Conservation (phyloP, 1,140 invertebrate genomes). For the Eumeta japonica region DNA sequence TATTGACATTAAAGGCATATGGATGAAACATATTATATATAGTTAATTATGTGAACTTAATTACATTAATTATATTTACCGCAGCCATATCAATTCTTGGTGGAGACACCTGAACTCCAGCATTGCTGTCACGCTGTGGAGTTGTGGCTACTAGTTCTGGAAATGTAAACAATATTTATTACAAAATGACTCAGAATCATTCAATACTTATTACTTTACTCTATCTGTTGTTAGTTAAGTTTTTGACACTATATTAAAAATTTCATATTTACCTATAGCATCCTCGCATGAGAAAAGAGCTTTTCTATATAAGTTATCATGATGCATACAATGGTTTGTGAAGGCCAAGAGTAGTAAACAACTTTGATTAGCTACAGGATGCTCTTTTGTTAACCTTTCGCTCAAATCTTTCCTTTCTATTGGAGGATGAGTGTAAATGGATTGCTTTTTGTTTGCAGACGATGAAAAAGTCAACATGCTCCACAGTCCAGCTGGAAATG, state of each 20-base stretch:
- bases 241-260: too few relatives aligned
- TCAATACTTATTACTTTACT: too few relatives aligned
- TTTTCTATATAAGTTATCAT: constrained; percentile 79
- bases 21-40: too few relatives aligned
- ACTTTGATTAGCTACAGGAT: constrained; percentile 84
- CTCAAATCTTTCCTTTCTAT: constrained; percentile 39
- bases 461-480: constrained; percentile 61
- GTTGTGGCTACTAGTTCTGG: constrained; percentile 30
- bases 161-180: constrained; percentile 10
- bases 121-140: constrained; percentile 26
- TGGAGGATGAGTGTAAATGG: constrained; percentile 25
- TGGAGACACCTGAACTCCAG: constrained; percentile 24
- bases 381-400: constrained; percentile 40
- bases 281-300: constrained; percentile 81
- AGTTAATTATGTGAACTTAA: too few relatives aligned
- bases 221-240: too few relatives aligned
- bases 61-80: constrained; percentile 26
- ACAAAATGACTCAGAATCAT: too few relatives aligned
- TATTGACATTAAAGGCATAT: too few relatives aligned
- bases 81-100: constrained; percentile 41
- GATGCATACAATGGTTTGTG: constrained; percentile 81
- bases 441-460: constrained; percentile 12
- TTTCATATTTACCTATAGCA: constrained; percentile 39
- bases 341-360: constrained; percentile 83
- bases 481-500: constrained; percentile 75